These are phyloP conservation scores for Sussaba pulchella DNA, from an alignment of 2,888 invertebrate species.

Conservation along the genomic window DNA sequence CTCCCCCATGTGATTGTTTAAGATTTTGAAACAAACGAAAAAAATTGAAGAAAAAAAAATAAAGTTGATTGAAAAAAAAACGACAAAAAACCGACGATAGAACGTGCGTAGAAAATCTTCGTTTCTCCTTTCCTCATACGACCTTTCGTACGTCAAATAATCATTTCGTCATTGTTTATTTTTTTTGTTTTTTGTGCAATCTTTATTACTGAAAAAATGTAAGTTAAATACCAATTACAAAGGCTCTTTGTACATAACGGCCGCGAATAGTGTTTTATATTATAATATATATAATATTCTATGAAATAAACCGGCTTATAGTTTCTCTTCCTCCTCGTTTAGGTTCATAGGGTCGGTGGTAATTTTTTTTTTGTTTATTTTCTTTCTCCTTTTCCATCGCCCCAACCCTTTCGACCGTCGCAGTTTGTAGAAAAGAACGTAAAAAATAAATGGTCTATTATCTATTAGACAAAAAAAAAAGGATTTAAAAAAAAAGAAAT, in stretches of 20 bases:
- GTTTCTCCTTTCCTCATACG: too few relatives aligned
- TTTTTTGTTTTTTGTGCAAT: conserved; percentile 67
- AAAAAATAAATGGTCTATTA: conserved; percentile 28
- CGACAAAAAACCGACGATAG: not conserved
- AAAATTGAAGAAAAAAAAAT: conserved; percentile 25
- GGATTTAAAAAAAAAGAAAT: conserved; percentile 28
- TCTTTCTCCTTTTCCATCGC: conserved; percentile 19
- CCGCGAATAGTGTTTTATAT: conserved; percentile 82
- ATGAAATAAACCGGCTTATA: conserved; percentile 83
- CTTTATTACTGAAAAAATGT: conserved; percentile 82
- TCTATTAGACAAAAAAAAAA: conserved; percentile 39
- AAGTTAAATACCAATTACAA: conserved; percentile 84
- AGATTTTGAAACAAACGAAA: not conserved
- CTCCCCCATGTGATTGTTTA: conserved; percentile 25
- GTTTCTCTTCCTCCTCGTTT: conserved; percentile 71
- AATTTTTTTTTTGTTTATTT: conserved; percentile 28
- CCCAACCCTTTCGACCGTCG: conserved; percentile 34
- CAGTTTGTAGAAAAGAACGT: conserved; percentile 31
- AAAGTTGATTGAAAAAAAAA: conserved; percentile 16
- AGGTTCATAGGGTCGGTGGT: conserved; percentile 41
- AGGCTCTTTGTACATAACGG: conserved; percentile 84
- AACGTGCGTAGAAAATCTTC: too few relatives aligned
- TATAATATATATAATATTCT: conserved; percentile 80
- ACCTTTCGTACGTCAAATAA: not conserved
- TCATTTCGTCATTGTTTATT: conserved; percentile 21